Conservation (phyloP, 2,113 vertebrate genomes). For the Forbesichthys papilliferus region DNA sequence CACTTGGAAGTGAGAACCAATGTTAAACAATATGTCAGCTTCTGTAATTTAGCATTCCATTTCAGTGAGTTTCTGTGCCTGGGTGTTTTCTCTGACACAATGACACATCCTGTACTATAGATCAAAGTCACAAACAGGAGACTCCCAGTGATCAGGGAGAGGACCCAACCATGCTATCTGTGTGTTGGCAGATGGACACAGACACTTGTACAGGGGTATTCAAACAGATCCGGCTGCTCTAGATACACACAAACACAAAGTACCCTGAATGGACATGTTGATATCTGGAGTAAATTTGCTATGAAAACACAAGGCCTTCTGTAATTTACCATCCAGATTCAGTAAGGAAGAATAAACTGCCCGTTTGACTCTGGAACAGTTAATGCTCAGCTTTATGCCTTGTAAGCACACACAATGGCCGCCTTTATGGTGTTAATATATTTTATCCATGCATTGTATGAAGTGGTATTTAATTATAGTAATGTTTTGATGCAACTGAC, state of each 20-base stretch:
- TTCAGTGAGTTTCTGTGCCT: too few species aligned
- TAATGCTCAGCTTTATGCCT: constrained; percentile 51
- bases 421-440: constrained; percentile 41
- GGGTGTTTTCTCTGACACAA: too few species aligned
- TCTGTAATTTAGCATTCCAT: too few species aligned
- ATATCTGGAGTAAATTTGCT: constrained; percentile 51
- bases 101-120: too few species aligned
- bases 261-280: constrained; percentile 31
- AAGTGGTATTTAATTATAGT: constrained; percentile 33
- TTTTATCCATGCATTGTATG: constrained; percentile 41
- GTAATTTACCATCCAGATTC: constrained; percentile 28
- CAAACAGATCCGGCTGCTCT: neutral
- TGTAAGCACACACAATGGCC: constrained; percentile 56
- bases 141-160: too few species aligned
- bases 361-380: constrained; percentile 48
- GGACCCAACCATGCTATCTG: too few species aligned
- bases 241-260: constrained; percentile 15
- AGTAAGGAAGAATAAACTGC: constrained; percentile 35
- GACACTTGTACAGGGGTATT: neutral
- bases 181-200: too few species aligned
- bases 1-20: too few species aligned
- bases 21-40: too few species aligned
- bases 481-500: constrained; percentile 22
- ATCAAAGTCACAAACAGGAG: too few species aligned
- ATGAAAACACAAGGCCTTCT: constrained; percentile 55